phyloP scores from a whole-genome alignment of 92 coral and sea anemone genomes.

The Anthopleura xanthogrammica region DNA sequence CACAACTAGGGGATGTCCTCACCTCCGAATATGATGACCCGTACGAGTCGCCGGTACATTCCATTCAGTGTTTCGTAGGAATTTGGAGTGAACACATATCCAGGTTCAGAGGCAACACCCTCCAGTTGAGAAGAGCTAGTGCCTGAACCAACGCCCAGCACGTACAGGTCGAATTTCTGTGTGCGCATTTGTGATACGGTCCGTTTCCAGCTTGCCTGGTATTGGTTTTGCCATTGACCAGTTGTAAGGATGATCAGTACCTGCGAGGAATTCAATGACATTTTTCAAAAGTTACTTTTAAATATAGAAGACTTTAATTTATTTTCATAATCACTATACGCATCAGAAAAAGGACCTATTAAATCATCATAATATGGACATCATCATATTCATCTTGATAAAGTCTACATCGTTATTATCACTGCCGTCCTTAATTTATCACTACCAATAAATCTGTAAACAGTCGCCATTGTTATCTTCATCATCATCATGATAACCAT shows the following conservation, averaged over 20 bases:
- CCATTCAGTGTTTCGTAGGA: slow-evolving; percentile 48
- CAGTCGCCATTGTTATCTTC: too few relatives aligned
- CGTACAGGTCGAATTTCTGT: slow-evolving; percentile 47
- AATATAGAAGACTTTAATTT: too few relatives aligned
- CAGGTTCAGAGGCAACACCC: slow-evolving; percentile 49
- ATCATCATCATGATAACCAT: too few relatives aligned
- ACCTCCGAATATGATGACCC: slow-evolving; percentile 73
- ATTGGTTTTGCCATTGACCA: slow-evolving; percentile 67
- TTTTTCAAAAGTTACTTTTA: too few relatives aligned
- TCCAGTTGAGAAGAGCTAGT: slow-evolving; percentile 55
- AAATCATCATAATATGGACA: too few relatives aligned
- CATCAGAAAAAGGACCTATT: too few relatives aligned
- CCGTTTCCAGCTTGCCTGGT: slow-evolving; percentile 49
- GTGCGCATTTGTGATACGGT: slow-evolving; percentile 41
- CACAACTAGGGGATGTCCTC: neutral
- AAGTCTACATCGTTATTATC: too few relatives aligned
- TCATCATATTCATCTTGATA: too few relatives aligned
- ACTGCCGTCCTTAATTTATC: too few relatives aligned
- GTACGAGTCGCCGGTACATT: slow-evolving; percentile 39
- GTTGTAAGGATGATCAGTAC: slow-evolving; percentile 66
- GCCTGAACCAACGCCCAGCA: slow-evolving; percentile 54
- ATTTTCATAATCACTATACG: too few relatives aligned
- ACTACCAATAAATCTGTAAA: too few relatives aligned
- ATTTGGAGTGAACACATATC: slow-evolving; percentile 52
- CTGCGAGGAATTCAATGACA: slow-evolving; percentile 25